Percentiles rank a stretch among this genome's conserved stretches.
These are phyloP conservation scores for Leptinotarsa lineolata DNA, from an alignment of 1,140 invertebrate species.

Conservation along the genomic window DNA sequence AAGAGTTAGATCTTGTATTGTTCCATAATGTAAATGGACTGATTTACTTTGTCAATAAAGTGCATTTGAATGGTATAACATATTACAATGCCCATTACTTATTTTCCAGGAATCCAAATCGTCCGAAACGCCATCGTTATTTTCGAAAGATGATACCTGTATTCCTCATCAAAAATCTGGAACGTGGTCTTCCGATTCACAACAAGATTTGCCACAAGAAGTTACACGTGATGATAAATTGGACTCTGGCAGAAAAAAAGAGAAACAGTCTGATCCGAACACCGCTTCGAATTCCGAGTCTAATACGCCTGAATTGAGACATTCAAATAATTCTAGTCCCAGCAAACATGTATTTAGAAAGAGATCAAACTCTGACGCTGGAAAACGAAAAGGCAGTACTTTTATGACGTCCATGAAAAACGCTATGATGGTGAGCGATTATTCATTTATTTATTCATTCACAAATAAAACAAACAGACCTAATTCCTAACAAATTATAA, in stretches of 20 bases:
- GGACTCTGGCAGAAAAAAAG: conserved; percentile 42
- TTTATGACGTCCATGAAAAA: conserved; percentile 81
- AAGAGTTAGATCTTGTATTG: too few species aligned
- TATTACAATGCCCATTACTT: background rate
- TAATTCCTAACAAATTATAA: too few species aligned
- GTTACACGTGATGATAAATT: conserved; percentile 13
- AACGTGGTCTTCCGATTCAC: conserved; percentile 65
- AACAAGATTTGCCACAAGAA: conserved; percentile 36
- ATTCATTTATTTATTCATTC: too few species aligned
- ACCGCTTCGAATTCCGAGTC: conserved; percentile 63
- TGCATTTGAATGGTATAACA: too few species aligned
- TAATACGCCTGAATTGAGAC: conserved; percentile 66
- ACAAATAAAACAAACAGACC: too few species aligned
- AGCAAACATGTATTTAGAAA: conserved; percentile 83
- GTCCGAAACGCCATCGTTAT: conserved; percentile 26
- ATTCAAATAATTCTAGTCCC: conserved; percentile 63
- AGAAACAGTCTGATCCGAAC: conserved; percentile 51
- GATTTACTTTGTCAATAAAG: too few species aligned
- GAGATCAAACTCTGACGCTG: conserved; percentile 78
- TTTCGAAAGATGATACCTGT: conserved; percentile 47
- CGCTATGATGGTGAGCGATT: conserved; percentile 70
- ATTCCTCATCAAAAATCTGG: conserved; percentile 57
- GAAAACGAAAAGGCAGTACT: conserved; percentile 65
- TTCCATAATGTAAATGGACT: too few species aligned
- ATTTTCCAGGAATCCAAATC: background rate